Evolutionary conservation across 2,888 invertebrate genomes (phyloP).

Genomic region (Petrolisthes manimaculis): DNA sequence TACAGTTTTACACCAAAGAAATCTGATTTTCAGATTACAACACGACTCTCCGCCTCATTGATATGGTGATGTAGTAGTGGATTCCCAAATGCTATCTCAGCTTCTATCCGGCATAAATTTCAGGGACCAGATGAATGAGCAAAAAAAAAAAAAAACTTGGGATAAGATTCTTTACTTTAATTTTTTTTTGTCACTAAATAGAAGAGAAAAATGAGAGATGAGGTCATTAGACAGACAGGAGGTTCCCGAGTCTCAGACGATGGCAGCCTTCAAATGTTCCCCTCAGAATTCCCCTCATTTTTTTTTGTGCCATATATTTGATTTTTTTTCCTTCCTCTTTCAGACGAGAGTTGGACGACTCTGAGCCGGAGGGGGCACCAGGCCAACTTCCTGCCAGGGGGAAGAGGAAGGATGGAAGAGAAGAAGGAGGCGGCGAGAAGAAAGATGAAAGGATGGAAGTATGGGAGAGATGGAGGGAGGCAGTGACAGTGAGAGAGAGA

Average conservation of each 20-base stretch:
- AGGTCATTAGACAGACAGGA: neutral
- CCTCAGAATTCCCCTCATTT: constrained; percentile 5
- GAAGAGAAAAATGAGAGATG: neutral
- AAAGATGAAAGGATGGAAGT: no score
- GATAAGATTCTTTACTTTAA: no score
- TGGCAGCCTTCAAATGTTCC: neutral
- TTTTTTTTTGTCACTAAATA: neutral
- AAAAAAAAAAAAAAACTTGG: neutral
- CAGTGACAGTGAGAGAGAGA: neutral
- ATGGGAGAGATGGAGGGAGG: no score
- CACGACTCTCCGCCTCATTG: neutral
- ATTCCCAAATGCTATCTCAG: constrained; percentile 1
- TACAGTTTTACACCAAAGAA: neutral
- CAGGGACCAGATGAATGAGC: neutral
- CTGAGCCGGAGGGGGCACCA: neutral
- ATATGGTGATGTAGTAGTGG: neutral
- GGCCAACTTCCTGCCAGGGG: constrained; percentile 13
- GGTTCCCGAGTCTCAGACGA: neutral
- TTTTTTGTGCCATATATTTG: neutral
- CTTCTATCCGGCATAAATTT: neutral
- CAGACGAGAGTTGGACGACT: constrained; percentile 16
- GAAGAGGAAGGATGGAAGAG: neutral
- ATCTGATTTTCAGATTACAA: neutral
- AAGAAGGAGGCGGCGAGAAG: neutral
- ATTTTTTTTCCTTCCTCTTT: neutral